Percentiles rank a stretch among this genome's conserved stretches.
These are phyloP conservation scores for Euphonia xanthogaster DNA, from an alignment of 2,797 vertebrate genomes.

Conservation along the genomic window DNA sequence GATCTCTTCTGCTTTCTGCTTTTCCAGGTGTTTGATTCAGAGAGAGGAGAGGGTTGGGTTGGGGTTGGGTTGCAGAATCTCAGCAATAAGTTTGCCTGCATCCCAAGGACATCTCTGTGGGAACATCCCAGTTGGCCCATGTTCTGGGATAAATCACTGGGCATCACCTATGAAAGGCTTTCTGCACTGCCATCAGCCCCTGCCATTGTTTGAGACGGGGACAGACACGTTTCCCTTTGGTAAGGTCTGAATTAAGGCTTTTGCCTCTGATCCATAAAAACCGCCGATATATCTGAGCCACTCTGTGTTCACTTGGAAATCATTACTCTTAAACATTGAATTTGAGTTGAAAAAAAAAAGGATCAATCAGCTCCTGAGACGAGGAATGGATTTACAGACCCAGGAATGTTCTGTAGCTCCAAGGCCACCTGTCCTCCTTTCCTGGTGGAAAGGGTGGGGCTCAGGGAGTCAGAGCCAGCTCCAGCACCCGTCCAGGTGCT, in stretches of 20 bases:
- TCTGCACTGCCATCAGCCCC: background rate
- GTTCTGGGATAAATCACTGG: background rate
- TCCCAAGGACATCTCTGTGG: background rate
- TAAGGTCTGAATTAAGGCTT: background rate
- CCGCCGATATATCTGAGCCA: background rate
- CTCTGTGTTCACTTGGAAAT: constrained; percentile 21
- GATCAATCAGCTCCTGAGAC: background rate
- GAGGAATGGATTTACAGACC: background rate
- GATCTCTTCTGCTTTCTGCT: background rate
- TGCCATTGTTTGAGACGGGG: background rate
- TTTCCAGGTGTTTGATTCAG: background rate
- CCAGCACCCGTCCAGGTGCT: background rate
- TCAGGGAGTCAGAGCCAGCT: background rate
- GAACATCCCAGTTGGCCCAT: background rate
- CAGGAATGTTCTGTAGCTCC: background rate
- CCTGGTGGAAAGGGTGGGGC: background rate
- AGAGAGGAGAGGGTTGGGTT: background rate
- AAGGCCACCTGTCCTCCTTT: background rate
- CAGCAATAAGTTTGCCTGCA: background rate
- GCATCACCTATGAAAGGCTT: background rate
- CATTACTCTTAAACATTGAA: background rate
- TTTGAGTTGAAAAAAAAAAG: background rate
- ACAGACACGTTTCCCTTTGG: background rate
- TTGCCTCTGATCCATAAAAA: constrained; percentile 21
- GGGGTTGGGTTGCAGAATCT: background rate